Conservation (phyloP, 2,113 vertebrate species). For the Crotalus tigris region DNA sequence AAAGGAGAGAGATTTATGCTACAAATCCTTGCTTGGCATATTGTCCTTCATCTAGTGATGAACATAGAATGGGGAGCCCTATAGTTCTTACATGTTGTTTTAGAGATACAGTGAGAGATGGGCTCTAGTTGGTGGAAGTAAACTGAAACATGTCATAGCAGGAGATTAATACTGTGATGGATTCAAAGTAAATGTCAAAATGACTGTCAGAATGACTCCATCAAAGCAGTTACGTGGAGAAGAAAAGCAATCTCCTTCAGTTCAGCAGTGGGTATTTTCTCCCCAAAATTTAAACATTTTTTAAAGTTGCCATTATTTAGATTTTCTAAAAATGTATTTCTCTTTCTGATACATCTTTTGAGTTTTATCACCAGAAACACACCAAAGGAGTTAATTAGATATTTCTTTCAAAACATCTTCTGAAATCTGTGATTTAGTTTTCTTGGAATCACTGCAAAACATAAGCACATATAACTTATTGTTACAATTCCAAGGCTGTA, state of each 20-base stretch:
- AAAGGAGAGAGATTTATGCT: not conserved
- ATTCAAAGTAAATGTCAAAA: conserved; percentile 22
- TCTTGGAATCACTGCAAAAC: not conserved
- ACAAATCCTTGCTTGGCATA: not conserved
- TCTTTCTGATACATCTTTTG: not conserved
- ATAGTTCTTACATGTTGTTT: conserved; percentile 1
- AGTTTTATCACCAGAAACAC: not conserved
- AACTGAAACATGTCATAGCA: not conserved
- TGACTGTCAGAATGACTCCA: conserved; percentile 2
- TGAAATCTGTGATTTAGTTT: not conserved
- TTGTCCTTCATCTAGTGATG: not conserved
- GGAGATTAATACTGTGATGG: not conserved
- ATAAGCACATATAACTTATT: not conserved
- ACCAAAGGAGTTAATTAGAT: not conserved
- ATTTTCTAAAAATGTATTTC: not conserved
- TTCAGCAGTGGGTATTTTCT: not conserved
- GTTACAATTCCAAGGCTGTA: not conserved
- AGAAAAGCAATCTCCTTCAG: not conserved
- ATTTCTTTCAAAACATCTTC: not conserved
- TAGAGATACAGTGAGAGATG: not conserved
- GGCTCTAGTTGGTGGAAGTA: not conserved
- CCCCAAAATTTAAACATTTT: not conserved
- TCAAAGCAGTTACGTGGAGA: not conserved
- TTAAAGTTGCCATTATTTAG: not conserved
- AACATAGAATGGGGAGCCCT: conserved; percentile 7